Base-by-base conservation (phyloP, 2,113 vertebrate species). In the Microcebus jonahi region DNA sequence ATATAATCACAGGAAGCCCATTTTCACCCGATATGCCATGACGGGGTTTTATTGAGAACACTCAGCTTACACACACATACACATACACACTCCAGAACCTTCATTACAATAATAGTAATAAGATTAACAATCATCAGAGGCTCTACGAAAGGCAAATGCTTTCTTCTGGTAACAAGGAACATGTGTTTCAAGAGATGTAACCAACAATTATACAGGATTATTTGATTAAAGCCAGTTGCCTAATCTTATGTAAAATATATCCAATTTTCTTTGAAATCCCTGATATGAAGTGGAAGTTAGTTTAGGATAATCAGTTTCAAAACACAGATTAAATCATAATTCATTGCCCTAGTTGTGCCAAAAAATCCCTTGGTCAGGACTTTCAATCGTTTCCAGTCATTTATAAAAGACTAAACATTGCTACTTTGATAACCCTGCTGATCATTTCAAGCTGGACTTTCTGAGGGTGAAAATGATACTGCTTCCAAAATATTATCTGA, bases 321-420 rank as follows among this genome's bases (percentile, higher is more conserved):
- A 97, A 91, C 91, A 87, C 86, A 98, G 68, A 96, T 96, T 91
- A 91, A 94, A 91, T 88, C 76, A 79, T 88, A 86, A 76, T 88
- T 71, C 67, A 42, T 90, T 92, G 67, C 42, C 68, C 53, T 57
- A 3, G 20, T 63, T 20, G 27, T 95, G 55, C 61, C 70, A 90
- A 25, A 36, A 93, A 92, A 71, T 92, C 90, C 61, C 81, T 93
- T 94, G 76, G 50, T 80, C 65, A 94, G 90, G 34, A 77, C 88
- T 61, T 95, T 7, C 8, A 76, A 48, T 85, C 65, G 25, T 73
- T 90, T 92, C 84, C 50, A 92, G 88, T 85, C 88, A 88, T 96
- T 97, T 96, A 53, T 90, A 94, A 92, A 93, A 96, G 88, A 82
- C 71, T 68, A 96, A 94, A 86, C 77, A 85, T 68, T 39, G 81